Conservation (phyloP, 2,113 vertebrate species). For the Mobula hypostoma region DNA sequence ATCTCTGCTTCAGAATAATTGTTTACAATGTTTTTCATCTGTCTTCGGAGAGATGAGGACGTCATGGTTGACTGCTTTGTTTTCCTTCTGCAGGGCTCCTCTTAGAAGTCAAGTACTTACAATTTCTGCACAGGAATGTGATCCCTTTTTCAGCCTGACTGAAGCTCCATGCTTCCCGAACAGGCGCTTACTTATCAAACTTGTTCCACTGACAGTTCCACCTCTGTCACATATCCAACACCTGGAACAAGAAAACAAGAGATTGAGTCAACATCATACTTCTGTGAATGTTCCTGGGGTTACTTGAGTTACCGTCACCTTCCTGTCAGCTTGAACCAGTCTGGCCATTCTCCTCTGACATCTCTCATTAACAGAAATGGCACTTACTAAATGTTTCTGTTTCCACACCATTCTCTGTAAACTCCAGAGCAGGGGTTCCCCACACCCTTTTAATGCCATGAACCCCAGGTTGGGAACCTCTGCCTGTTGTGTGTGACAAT, state of each 20-base stretch:
- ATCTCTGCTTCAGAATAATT: slow-evolving; percentile 91
- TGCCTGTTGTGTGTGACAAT: too few species aligned
- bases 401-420: too few species aligned
- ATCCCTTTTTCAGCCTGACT: neutral
- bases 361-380: too few species aligned
- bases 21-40: slow-evolving; percentile 58
- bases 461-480: too few species aligned
- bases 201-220: neutral
- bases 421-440: too few species aligned
- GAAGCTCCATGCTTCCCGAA: neutral
- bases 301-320: too few species aligned
- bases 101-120: neutral
- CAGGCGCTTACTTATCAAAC: neutral
- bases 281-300: neutral
- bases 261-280: neutral
- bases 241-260: neutral
- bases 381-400: too few species aligned
- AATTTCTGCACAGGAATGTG: neutral
- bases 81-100: neutral
- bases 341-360: too few species aligned
- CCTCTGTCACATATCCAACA: neutral
- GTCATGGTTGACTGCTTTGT: neutral
- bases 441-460: too few species aligned
- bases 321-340: neutral
- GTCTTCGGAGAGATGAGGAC: slow-evolving; percentile 49